Evolutionary conservation across 2,797 vertebrate genomes (phyloP), one percentile per base, ranked within the genome.

Genomic region (Hyperoplus lanceolatus): DNA sequence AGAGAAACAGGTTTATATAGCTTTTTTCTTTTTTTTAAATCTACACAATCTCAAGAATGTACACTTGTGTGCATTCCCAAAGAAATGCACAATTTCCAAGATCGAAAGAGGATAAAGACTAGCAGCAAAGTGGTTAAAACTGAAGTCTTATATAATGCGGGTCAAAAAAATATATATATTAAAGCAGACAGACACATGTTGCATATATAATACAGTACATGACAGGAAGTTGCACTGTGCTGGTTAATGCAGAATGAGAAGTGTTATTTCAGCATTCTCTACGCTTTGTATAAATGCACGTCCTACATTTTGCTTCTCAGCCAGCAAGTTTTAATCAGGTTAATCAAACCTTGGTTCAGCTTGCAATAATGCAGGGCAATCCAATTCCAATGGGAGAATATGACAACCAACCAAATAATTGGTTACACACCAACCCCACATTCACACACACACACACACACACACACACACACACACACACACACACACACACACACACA

Each of bases 201-300:
- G 96, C 94, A 96, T 97, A 97, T 95, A 96, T 97, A 96, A 96
- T 97, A 97, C 96, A 96, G 96, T 97, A 97, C 96, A 96, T 95
- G 94, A 96, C 94, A 92, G 95, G 95, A 94, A 96, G 92, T 94
- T 95, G 95, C 96, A 96, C 96, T 96, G 93, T 91, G 90, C 89
- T 94, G 94, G 95, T 96, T 94, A 97, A 96, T 96, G 95, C 93
- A 95, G 95, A 96, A 95, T 92, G 95, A 96, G 82, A 93, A 91
- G 88, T 88, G 93, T 96, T 96, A 94, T 94, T 95, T 91, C 89
- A 90, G 91, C 89, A 93, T 94, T 96, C 89, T 96, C 95, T 95
- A 95, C 91, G 92, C 94, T 90, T 90, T 87, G 87, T 94, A 89
- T 95, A 94, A 94, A 94, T 93, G 94, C 90, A 96, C 88, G 77